Base-by-base conservation (phyloP, 2,113 vertebrate species). In the Centropristis striata region DNA sequence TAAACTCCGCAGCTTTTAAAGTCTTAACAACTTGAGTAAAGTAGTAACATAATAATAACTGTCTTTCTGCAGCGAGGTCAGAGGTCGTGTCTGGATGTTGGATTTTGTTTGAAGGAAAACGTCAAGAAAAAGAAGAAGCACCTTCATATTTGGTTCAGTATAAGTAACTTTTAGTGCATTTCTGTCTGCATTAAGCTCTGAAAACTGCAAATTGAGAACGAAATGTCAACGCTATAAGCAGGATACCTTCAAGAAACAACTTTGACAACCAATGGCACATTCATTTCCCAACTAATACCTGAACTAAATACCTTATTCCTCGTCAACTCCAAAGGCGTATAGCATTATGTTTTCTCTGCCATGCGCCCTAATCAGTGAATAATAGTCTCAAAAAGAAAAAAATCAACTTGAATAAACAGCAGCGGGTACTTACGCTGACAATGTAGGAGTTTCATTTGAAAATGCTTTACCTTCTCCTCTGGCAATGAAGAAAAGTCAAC, bases 221-320 rank as follows among this genome's bases (percentile, higher is more conserved):
- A 63, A 69, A 59, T 59, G 76, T 83, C 71, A 80, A 20, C 39
- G 8, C 71, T 61, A 14, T 57, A 78, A 86, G 71, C 23, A 42
- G 81, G 70, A 81, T 58, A 69, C 66, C 37, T 57, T 88, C 32
- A 37, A 74, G 53, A 79, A 81, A 65, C 50, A 63, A 73, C 77
- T 80, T 83, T 81, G 71, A 88, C 92, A 88, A 54, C 76, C 76
- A 73, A 85, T 90, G 90, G 65, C 89, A 89, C 69, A 54, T 84
- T 86, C 85, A 87, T 90, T 92, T 90, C 80, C 71, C 0, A 51
- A 79, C 85, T 93, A 93, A 93, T 93, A 92, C 89, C 92, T 93
- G 89, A 90, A 80, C 86, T 92, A 91, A 93, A 84, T 86, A 81
- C 83, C 80, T 87, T 79, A 75, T 64, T 88, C 65, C 75, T 44